phyloP scores from a whole-genome alignment of 2,797 vertebrate genomes.

The Bovichtus diacanthus region DNA sequence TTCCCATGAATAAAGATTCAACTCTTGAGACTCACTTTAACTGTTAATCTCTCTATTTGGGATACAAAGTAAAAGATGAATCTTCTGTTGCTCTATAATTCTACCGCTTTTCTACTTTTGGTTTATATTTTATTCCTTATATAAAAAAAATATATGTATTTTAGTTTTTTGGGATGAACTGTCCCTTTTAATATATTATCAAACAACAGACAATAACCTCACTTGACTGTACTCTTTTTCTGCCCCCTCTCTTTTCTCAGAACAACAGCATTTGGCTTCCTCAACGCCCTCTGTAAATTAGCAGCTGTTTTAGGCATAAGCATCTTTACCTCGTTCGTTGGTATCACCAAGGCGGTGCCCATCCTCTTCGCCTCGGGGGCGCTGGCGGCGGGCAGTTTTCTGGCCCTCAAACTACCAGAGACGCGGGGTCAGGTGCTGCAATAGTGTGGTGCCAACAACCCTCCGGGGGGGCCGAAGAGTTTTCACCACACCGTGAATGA shows the following conservation, averaged over 20 bases:
- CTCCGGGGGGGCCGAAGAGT: slow-evolving; percentile 46
- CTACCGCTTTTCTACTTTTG: neutral
- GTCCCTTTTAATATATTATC: neutral
- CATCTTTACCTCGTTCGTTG: slow-evolving; percentile 98
- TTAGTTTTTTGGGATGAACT: too few species aligned
- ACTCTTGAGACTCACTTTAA: neutral
- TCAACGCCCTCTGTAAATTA: slow-evolving; percentile 95
- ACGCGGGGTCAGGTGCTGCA: slow-evolving; percentile 95
- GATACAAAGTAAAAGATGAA: neutral
- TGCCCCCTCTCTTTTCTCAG: slow-evolving; percentile 71
- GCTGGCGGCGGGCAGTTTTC: slow-evolving; percentile 92
- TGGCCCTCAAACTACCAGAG: slow-evolving; percentile 95
- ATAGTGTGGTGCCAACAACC: slow-evolving; percentile 76
- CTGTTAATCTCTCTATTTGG: neutral
- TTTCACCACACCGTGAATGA: slow-evolving; percentile 76
- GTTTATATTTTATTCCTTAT: neutral
- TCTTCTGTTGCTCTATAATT: neutral
- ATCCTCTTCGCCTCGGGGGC: slow-evolving; percentile 95
- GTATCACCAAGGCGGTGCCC: slow-evolving; percentile 95
- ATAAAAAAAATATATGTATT: too few species aligned
- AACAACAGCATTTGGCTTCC: slow-evolving; percentile 96
- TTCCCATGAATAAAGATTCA: neutral
- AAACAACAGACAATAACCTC: neutral
- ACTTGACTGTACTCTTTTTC: slow-evolving; percentile 1
- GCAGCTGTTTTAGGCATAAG: slow-evolving; percentile 96